phyloP scores from a whole-genome alignment of 1,140 invertebrate genomes.

The Ceratina australensis region DNA sequence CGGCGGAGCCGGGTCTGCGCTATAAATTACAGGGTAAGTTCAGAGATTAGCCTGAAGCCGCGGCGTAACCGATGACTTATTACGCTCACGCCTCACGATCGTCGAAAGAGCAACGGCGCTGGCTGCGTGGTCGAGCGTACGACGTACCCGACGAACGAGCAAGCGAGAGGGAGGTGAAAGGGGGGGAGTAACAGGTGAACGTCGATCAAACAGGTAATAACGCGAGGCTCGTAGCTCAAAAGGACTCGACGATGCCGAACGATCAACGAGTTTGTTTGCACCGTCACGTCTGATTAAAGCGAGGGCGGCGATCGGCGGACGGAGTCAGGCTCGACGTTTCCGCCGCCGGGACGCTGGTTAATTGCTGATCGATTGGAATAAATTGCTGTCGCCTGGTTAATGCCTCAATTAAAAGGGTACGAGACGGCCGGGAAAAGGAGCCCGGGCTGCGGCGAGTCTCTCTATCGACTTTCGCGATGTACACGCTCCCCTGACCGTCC shows the following conservation, averaged over 20 bases:
- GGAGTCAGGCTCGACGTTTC: not conserved
- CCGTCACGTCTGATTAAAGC: slow-evolving; percentile 15
- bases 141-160: no score
- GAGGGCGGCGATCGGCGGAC: not conserved
- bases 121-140: not conserved
- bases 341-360: slow-evolving; percentile 59
- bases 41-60: slow-evolving; percentile 34
- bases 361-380: slow-evolving; percentile 71
- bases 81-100: not conserved
- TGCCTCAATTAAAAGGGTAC: slow-evolving; percentile 67
- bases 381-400: slow-evolving; percentile 68
- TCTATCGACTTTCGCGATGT: slow-evolving; percentile 9
- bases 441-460: not conserved
- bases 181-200: slow-evolving; percentile 43
- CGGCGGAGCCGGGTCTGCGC: not conserved
- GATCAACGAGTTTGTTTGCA: slow-evolving; percentile 38
- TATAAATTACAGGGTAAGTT: slow-evolving; percentile 40
- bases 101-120: not conserved
- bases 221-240: not conserved
- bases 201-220: slow-evolving; percentile 49
- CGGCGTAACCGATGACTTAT: slow-evolving; percentile 41
- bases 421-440: not conserved
- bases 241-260: slow-evolving; percentile 1
- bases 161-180: no score
- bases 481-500: not conserved